Evolutionary conservation across 1,140 invertebrate species (phyloP).

Genomic region (Macrobrachium nipponense): DNA sequence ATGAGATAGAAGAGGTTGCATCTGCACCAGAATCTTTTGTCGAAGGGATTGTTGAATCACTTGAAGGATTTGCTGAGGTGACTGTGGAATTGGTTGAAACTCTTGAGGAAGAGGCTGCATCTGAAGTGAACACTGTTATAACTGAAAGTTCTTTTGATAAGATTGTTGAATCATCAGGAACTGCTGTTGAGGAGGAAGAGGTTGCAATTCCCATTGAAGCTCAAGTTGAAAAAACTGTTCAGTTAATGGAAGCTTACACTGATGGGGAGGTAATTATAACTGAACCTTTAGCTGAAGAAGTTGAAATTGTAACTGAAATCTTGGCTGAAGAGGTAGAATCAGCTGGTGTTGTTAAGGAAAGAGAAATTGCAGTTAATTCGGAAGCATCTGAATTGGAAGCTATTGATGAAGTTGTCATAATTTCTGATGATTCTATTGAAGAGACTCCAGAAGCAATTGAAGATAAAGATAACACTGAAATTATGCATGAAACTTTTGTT

Average conservation of each 20-base stretch:
- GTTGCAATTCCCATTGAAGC: not conserved
- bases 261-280: not conserved
- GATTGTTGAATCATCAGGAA: not conserved
- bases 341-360: not conserved
- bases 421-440: not conserved
- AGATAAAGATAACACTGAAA: too few species aligned
- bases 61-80: not conserved
- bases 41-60: not conserved
- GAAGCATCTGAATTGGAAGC: not conserved
- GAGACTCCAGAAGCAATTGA: not conserved
- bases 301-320: not conserved
- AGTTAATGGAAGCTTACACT: not conserved
- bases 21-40: not conserved
- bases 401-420: not conserved
- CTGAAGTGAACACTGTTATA: not conserved
- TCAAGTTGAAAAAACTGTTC: not conserved
- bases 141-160: not conserved
- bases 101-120: not conserved
- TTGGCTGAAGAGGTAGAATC: not conserved
- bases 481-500: too few species aligned
- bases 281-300: conserved; percentile 17
- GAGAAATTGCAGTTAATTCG: not conserved
- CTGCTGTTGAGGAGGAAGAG: not conserved
- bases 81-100: not conserved
- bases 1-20: not conserved